Base-by-base conservation (phyloP, 2,888 invertebrate species). In the Chloromyia formosa region DNA sequence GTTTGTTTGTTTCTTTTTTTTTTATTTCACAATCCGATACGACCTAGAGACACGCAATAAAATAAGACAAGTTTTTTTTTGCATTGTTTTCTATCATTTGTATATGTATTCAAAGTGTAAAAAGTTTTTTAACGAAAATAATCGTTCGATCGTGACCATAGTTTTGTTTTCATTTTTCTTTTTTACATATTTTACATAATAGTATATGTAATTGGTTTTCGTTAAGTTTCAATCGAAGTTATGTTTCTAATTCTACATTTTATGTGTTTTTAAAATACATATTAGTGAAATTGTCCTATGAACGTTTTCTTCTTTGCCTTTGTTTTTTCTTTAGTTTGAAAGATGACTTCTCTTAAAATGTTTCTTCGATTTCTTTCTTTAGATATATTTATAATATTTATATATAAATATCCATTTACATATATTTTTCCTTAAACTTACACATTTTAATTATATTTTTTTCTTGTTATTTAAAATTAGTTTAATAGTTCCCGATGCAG, bases 91-190 rank as follows among this genome's bases (percentile, higher is more conserved):
- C 27, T 35, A 35, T 7, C 2, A 35, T 35, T 64, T 45, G 45
- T 66, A 23, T 1, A 66, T 56, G 71, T 71, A 71, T 71, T 71
- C 71, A 71, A 71, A 71, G 71, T 71, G 71, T 71, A 71, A 71
- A 69, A 71, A n/a, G 16, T 71, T 71, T 35, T 35, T 35, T 71
- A 71, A 71, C 58, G 71, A 71, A 71, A 71, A 71, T 71, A 71
- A 71, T 71, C 56, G 40, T 53, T 40, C 12, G 62, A 42, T 66
- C 49, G 42, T 42, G 14, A 66, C 10, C 23, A 53, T 23, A 12
- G 18, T 62, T 12, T 45, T n/a, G 16, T 22, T 23, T 27, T 35
- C 35, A 20, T 54, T 27, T 54, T 54, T 16, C 23, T 22, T 22
- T 68, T 42, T 64, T 54, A 45, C 27, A 35, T 35, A 35, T 35